phyloP scores from a whole-genome alignment of 2,888 invertebrate genomes.

The Dasypogon diadema region DNA sequence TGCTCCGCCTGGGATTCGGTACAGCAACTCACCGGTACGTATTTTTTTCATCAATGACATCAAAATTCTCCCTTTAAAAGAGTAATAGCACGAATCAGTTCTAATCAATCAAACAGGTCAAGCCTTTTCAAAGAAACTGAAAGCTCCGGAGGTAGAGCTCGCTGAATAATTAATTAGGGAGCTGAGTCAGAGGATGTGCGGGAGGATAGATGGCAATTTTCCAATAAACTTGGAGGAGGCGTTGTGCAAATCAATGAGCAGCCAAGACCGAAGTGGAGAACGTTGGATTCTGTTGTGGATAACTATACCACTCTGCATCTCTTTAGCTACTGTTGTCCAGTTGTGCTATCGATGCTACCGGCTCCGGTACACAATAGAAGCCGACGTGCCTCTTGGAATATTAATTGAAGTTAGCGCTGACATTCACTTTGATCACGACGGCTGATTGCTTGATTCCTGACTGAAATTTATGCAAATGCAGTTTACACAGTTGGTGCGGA shows the following conservation, averaged over 20 bases:
- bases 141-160: neutral
- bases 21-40: neutral
- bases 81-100: conserved; percentile 39
- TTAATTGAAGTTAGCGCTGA: conserved; percentile 44
- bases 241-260: conserved; percentile 43
- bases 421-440: conserved; percentile 43
- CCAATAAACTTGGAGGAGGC: conserved; percentile 43
- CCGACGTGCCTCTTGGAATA: conserved; percentile 36
- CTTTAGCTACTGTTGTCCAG: conserved; percentile 35
- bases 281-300: neutral
- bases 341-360: conserved; percentile 16
- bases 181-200: neutral
- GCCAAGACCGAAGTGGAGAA: neutral
- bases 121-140: conserved; percentile 18
- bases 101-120: conserved; percentile 40
- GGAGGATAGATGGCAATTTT: conserved; percentile 38
- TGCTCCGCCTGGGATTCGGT: neutral
- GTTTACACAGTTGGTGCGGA: conserved; percentile 24
- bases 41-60: neutral
- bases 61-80: conserved; percentile 3
- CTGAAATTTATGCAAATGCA: conserved; percentile 49
- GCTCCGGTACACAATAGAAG: neutral
- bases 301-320: conserved; percentile 41
- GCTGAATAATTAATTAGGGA: conserved; percentile 41
- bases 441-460: conserved; percentile 43